Evolutionary conservation across 2,797 vertebrate genomes (phyloP).

Genomic region (Parauchenoglanis punctatus): DNA sequence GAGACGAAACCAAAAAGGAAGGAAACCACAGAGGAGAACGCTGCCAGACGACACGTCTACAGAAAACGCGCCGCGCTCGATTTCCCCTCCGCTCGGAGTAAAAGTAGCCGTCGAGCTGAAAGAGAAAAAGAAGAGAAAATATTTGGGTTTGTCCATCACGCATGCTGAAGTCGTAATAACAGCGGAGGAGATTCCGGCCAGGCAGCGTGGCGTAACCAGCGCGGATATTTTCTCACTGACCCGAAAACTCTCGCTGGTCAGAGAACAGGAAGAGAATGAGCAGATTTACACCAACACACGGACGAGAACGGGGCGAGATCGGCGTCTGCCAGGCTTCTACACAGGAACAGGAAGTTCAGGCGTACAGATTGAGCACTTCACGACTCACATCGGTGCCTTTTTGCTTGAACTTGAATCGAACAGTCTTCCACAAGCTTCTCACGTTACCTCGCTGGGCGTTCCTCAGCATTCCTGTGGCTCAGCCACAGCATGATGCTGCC

Average conservation of each 20-base stretch:
- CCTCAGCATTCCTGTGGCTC: too few species aligned
- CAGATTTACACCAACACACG: background rate
- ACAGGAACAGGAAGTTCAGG: background rate
- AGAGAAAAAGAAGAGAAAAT: background rate
- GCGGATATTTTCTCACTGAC: background rate
- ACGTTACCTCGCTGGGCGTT: background rate
- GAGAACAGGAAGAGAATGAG: background rate
- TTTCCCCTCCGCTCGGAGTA: background rate
- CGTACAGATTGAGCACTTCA: background rate
- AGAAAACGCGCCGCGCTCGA: background rate
- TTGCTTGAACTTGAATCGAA: too few species aligned
- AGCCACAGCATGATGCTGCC: background rate
- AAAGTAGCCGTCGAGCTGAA: background rate
- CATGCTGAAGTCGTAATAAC: background rate
- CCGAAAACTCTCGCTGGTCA: background rate
- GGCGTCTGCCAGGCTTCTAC: background rate
- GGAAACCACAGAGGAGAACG: background rate
- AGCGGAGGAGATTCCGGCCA: background rate
- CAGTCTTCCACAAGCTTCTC: background rate
- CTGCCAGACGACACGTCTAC: conserved; percentile 31
- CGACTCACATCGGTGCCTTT: too few species aligned
- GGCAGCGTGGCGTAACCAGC: background rate
- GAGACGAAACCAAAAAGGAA: background rate
- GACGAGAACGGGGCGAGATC: background rate
- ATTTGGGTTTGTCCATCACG: conserved; percentile 18